Conservation (phyloP, 2,797 vertebrate species). For the Telmatherina bonti region DNA sequence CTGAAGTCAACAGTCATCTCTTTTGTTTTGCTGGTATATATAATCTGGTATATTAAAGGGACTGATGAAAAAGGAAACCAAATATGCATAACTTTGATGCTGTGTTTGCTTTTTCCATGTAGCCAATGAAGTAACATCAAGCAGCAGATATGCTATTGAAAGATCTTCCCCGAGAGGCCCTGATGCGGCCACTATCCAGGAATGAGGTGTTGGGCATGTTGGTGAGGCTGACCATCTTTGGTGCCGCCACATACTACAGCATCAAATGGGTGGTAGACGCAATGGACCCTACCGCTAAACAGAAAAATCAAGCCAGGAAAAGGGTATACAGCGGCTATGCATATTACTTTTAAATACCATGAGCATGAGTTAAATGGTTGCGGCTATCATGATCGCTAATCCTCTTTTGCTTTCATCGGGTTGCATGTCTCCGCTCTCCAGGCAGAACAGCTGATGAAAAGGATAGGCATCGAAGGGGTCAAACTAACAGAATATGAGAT, state of each 20-base stretch:
- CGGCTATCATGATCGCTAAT: neutral
- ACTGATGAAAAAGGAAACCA: neutral
- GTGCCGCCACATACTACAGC: conserved; percentile 85
- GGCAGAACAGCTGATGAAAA: conserved; percentile 86
- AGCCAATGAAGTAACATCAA: conserved; percentile 74
- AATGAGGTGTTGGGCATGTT: conserved; percentile 84
- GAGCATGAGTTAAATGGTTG: neutral
- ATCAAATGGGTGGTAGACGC: conserved; percentile 87
- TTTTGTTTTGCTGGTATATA: too few species aligned
- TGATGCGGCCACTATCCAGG: conserved; percentile 81
- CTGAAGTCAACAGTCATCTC: too few species aligned
- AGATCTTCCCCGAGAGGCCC: conserved; percentile 82
- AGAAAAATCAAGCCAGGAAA: conserved; percentile 86
- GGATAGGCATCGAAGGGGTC: conserved; percentile 84
- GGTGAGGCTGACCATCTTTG: conserved; percentile 84
- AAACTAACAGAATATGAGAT: conserved; percentile 87
- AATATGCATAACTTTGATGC: neutral
- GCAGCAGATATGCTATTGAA: conserved; percentile 76
- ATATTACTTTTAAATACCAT: neutral
- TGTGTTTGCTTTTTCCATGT: conserved; percentile 3
- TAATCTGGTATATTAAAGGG: neutral
- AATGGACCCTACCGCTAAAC: conserved; percentile 84
- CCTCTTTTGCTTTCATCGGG: conserved; percentile 5
- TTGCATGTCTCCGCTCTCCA: conserved; percentile 43
- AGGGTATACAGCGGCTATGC: conserved; percentile 65